A percentile compares a stretch with the other conserved stretches of the same genome.
Evolutionary conservation across 2,888 invertebrate species (phyloP).

Genomic region (Epinotia ramella): DNA sequence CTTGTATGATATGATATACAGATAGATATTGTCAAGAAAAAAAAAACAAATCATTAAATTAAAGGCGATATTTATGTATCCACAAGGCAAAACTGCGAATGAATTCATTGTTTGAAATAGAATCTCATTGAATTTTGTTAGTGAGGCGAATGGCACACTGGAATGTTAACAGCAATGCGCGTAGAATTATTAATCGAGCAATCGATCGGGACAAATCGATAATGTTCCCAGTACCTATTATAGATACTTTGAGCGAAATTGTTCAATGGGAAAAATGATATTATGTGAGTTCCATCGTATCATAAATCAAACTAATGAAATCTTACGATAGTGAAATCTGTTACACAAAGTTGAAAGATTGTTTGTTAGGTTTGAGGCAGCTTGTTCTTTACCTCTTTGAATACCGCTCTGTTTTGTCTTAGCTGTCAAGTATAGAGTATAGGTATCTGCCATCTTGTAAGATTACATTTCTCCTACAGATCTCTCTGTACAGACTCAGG

Average conservation of each 20-base stretch:
- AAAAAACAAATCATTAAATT: not conserved
- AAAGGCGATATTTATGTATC: not conserved
- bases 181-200: conserved; percentile 52
- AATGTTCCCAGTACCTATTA: conserved; percentile 21
- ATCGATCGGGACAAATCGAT: conserved; percentile 37
- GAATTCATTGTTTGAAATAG: conserved; percentile 1
- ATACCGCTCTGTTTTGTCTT: not conserved
- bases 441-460: no score
- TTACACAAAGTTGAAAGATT: not conserved
- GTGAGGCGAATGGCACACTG: conserved; percentile 53
- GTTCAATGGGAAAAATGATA: conserved; percentile 21
- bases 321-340: no score
- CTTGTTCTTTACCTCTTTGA: not conserved
- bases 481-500: no score
- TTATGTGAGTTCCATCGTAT: not conserved
- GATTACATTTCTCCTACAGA: no score
- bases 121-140: conserved; percentile 51
- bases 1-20: not conserved
- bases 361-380: not conserved
- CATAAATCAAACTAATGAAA: not conserved
- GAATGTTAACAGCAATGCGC: conserved; percentile 53
- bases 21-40: not conserved
- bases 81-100: not conserved
- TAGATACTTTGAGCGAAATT: conserved; percentile 5
- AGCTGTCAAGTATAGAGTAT: no score